phyloP scores from a whole-genome alignment of 2,797 vertebrate species.

The Alcedo atthis region DNA sequence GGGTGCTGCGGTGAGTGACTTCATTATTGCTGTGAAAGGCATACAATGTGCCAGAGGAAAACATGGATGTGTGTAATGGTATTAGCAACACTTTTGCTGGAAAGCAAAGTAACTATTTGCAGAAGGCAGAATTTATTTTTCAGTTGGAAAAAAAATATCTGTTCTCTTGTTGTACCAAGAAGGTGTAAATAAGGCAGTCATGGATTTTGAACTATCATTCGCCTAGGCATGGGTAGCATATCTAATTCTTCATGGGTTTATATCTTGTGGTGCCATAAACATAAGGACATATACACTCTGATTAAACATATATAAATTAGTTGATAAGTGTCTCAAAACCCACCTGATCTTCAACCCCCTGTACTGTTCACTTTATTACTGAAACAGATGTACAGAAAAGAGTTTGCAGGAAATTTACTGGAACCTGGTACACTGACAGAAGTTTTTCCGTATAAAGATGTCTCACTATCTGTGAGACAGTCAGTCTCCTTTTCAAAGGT shows the following conservation, averaged over 20 bases:
- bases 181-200: not conserved
- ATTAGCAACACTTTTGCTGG: not conserved
- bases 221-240: not conserved
- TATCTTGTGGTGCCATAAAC: not conserved
- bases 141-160: not conserved
- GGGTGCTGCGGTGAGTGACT: not conserved
- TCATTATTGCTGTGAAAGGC: not conserved
- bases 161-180: not conserved
- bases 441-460: not conserved
- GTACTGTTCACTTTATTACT: not conserved
- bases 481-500: not conserved
- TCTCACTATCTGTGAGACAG: rapidly evolving
- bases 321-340: not conserved
- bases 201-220: not conserved
- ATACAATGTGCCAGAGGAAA: not conserved
- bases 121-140: not conserved
- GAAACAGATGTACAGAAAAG: not conserved
- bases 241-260: not conserved
- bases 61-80: not conserved
- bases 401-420: not conserved
- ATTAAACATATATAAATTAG: not conserved
- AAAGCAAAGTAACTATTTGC: not conserved
- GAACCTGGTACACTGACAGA: not conserved
- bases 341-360: not conserved
- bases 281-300: not conserved